These are phyloP conservation scores for Steatornis caripensis DNA, from an alignment of 2,113 vertebrate genomes.

Conservation along the genomic window DNA sequence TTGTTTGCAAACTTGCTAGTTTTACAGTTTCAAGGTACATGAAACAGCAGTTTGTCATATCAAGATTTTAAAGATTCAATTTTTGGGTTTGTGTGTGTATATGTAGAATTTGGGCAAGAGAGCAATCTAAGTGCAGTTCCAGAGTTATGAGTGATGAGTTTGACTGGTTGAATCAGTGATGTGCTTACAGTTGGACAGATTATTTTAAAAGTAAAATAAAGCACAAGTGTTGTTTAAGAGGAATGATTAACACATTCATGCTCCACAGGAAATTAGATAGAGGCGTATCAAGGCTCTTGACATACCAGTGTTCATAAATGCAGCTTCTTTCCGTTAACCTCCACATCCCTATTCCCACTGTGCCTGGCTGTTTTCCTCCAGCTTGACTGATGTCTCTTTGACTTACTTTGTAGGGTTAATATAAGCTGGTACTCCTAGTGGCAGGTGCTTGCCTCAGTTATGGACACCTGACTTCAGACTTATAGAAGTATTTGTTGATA, in stretches of 20 bases:
- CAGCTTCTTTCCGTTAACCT: neutral
- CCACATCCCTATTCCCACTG: neutral
- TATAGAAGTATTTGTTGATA: neutral
- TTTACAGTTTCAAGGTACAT: neutral
- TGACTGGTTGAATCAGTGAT: neutral
- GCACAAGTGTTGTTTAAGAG: neutral
- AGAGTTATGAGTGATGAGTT: neutral
- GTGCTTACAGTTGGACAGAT: neutral
- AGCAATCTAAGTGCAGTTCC: neutral
- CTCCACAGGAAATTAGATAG: neutral
- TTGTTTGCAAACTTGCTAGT: neutral
- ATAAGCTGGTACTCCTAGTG: neutral
- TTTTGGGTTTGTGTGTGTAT: neutral
- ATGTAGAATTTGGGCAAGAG: neutral
- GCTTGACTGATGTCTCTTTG: neutral
- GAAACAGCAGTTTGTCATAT: neutral
- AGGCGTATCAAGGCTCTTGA: neutral
- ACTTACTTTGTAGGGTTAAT: neutral
- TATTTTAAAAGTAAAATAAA: neutral
- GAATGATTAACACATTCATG: neutral
- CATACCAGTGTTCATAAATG: neutral
- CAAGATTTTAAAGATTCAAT: neutral
- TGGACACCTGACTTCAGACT: neutral
- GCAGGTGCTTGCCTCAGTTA: neutral
- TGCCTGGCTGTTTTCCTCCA: neutral